A percentile compares a stretch with the other conserved stretches of the same genome.
phyloP scores from a whole-genome alignment of 2,113 vertebrate species.

The Spheniscus mendiculus region DNA sequence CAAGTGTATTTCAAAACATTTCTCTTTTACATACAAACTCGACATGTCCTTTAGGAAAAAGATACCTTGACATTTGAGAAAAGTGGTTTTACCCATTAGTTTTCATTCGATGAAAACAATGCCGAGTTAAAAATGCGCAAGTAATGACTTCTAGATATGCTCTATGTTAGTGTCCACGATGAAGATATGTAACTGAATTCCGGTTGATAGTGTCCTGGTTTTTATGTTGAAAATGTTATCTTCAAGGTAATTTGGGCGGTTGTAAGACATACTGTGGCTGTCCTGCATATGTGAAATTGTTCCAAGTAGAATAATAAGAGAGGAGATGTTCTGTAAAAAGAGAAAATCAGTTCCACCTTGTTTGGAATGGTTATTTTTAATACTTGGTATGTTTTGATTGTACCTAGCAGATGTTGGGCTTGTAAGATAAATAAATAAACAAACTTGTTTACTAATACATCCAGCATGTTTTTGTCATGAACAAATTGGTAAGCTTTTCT shows the following conservation, averaged over 20 bases:
- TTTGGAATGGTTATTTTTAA: neutral
- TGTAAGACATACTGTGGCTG: neutral
- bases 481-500: neutral
- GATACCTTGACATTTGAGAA: neutral
- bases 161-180: neutral
- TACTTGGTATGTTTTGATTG: neutral
- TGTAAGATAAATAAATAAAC: neutral
- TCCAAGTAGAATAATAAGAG: neutral
- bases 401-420: neutral
- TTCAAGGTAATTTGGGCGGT: neutral
- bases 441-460: neutral
- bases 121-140: neutral
- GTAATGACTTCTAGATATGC: neutral
- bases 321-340: neutral
- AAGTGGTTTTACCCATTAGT: neutral
- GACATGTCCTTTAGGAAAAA: neutral
- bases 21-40: neutral
- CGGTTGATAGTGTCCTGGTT: neutral
- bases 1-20: neutral
- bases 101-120: neutral
- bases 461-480: neutral
- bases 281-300: neutral
- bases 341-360: neutral
- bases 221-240: neutral
- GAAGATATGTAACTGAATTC: neutral